phyloP scores from a whole-genome alignment of 2,113 vertebrate species.

The Tachuris rubrigastra region DNA sequence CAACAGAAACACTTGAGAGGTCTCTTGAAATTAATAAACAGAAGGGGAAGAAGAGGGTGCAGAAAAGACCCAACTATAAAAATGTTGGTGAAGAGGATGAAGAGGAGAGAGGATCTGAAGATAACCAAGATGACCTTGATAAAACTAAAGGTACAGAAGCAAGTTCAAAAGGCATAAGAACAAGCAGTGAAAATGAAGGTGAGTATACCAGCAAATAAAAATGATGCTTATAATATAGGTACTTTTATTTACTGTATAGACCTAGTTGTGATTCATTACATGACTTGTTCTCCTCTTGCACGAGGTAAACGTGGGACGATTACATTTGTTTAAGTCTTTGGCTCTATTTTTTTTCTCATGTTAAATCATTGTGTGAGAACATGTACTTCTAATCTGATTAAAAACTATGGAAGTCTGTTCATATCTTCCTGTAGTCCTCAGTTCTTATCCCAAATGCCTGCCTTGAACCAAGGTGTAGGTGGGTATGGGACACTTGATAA shows the following conservation, averaged over 20 bases:
- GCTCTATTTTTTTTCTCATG: not conserved
- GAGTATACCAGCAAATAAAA: conserved; percentile 62
- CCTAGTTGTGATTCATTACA: not conserved
- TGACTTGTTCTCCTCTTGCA: not conserved
- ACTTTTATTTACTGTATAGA: not conserved
- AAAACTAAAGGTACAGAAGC: conserved; percentile 87
- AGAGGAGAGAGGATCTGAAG: conserved; percentile 85
- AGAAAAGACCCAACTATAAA: conserved; percentile 98
- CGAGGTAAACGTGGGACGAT: not conserved
- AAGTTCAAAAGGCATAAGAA: conserved; percentile 85
- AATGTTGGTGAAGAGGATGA: conserved; percentile 97
- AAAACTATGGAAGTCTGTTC: not conserved
- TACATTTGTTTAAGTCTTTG: not conserved
- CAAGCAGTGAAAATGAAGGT: conserved; percentile 92
- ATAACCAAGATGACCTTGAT: conserved; percentile 75
- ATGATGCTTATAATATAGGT: not conserved
- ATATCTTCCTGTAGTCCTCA: not conserved
- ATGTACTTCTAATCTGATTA: not conserved
- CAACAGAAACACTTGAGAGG: conserved; percentile 89
- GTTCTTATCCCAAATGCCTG: not conserved
- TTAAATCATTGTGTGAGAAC: not conserved
- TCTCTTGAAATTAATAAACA: conserved; percentile 95
- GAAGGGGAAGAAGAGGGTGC: conserved; percentile 86
- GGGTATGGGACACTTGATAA: not conserved
- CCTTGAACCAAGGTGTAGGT: not conserved